A percentile compares a stretch with the other conserved stretches of the same genome.
These are phyloP conservation scores for Gallinago paraguaiae DNA, from an alignment of 2,113 vertebrate genomes.

Conservation along the genomic window DNA sequence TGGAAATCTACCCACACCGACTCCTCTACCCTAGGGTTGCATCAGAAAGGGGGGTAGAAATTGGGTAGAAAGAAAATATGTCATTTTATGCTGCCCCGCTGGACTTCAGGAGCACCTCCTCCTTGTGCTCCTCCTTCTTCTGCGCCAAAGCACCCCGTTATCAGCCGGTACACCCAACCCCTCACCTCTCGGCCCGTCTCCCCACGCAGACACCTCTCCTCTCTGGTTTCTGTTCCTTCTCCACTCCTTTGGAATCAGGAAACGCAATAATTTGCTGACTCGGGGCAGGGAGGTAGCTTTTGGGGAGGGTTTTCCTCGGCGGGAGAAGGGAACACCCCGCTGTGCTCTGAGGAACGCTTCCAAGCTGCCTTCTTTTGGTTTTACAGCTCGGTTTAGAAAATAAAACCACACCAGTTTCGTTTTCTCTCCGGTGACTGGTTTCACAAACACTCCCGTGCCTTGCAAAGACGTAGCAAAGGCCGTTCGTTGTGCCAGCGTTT, in stretches of 20 bases:
- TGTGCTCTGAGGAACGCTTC: not conserved
- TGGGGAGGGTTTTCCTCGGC: not conserved
- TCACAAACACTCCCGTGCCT: not conserved
- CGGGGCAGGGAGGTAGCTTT: not conserved
- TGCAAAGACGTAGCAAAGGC: not conserved
- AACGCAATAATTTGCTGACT: not conserved
- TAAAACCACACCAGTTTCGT: not conserved
- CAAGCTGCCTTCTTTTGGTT: not conserved
- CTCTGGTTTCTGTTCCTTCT: not conserved
- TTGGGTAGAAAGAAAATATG: not conserved
- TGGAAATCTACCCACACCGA: not conserved
- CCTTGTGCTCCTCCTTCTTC: not conserved
- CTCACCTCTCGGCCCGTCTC: no score
- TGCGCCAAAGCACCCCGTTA: fast-evolving
- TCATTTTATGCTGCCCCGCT: not conserved
- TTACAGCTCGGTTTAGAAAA: not conserved
- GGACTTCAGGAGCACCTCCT: not conserved
- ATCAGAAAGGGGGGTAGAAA: not conserved
- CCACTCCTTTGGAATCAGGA: not conserved
- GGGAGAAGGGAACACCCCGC: not conserved
- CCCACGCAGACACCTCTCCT: no score
- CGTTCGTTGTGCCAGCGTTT: not conserved
- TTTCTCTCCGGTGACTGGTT: not conserved
- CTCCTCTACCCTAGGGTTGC: not conserved
- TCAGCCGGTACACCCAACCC: fast-evolving